Evolutionary conservation across 2,797 vertebrate genomes (phyloP).

Genomic region (Adelosebastes latens): DNA sequence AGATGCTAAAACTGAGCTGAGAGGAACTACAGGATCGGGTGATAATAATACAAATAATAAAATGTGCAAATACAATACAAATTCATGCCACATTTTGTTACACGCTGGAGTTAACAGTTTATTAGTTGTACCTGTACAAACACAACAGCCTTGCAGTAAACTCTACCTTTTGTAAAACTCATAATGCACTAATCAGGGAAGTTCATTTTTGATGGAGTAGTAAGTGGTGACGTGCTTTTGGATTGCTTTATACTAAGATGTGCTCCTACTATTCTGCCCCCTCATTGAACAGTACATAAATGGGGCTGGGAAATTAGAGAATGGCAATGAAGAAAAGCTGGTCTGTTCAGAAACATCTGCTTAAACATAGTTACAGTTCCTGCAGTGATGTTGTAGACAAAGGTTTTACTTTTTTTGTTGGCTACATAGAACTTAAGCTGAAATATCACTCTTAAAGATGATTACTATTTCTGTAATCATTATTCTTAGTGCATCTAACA

Average conservation of each 20-base stretch:
- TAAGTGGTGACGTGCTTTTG: not conserved
- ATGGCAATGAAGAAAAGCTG: not conserved
- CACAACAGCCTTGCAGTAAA: not conserved
- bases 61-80: not conserved
- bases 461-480: not conserved
- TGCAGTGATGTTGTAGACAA: not conserved
- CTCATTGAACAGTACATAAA: not conserved
- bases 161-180: not conserved
- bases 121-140: not conserved
- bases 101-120: not conserved
- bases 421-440: not conserved
- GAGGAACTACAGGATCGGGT: too few relatives aligned
- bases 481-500: not conserved
- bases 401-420: not conserved
- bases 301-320: not conserved
- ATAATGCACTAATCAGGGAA: not conserved
- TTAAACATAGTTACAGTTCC: not conserved
- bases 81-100: not conserved
- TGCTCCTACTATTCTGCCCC: not conserved
- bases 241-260: not conserved
- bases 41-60: too few relatives aligned
- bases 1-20: too few relatives aligned
- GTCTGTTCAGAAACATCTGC: not conserved
- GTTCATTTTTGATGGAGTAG: not conserved
- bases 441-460: not conserved